A percentile compares a stretch with the other conserved stretches of the same genome.
Conservation (phyloP, 2,113 vertebrate genomes). For the Anhinga anhinga region DNA sequence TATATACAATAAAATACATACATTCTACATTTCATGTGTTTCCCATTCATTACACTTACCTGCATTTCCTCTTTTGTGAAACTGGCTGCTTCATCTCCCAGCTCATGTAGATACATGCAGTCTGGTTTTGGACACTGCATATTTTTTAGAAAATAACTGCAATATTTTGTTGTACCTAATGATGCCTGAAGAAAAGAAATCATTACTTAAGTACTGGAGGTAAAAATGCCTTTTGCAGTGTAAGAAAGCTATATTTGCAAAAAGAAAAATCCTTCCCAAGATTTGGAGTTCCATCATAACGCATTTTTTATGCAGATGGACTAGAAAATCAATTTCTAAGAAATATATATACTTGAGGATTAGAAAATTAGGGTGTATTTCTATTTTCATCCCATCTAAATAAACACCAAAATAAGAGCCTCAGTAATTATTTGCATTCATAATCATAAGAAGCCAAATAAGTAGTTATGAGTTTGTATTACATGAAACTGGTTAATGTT, state of each 20-base stretch:
- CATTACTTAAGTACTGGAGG: neutral
- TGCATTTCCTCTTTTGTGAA: conserved; percentile 99
- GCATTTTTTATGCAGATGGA: neutral
- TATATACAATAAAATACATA: neutral
- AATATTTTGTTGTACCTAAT: conserved; percentile 99
- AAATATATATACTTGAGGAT: neutral
- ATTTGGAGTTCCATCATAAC: neutral
- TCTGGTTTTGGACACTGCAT: conserved; percentile 99
- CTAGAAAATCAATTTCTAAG: neutral
- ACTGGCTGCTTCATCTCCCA: conserved; percentile 99
- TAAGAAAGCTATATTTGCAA: neutral
- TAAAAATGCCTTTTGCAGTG: neutral
- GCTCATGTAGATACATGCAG: conserved; percentile 99
- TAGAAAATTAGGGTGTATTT: neutral
- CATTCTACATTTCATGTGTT: neutral
- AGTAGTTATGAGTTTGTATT: neutral
- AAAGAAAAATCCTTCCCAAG: neutral
- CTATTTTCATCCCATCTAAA: neutral
- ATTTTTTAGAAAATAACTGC: conserved; percentile 99
- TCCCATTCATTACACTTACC: conserved; percentile 71
- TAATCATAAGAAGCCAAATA: neutral
- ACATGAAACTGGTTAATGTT: neutral
- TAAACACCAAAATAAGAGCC: neutral
- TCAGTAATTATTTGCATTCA: neutral
- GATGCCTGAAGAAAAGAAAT: conserved; percentile 82